These are phyloP conservation scores for Schizothorax lantsangensis DNA, from an alignment of 2,797 vertebrate genomes.

Conservation along the genomic window DNA sequence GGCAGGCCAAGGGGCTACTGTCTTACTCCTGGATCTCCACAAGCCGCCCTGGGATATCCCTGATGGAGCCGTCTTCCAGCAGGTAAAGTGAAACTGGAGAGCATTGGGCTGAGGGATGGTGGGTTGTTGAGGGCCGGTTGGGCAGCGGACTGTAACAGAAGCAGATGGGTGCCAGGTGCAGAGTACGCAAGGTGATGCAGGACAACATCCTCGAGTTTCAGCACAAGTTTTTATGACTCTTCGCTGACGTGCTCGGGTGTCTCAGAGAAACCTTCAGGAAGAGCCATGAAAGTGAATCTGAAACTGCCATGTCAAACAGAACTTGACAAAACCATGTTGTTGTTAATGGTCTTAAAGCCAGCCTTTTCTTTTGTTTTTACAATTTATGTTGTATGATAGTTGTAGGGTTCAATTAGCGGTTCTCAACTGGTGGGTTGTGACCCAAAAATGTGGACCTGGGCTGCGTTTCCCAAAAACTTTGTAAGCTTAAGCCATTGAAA, in stretches of 20 bases:
- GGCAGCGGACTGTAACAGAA: conserved; percentile 61
- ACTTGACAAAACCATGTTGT: too few relatives aligned
- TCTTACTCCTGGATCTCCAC: conserved; percentile 85
- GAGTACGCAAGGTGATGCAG: conserved; percentile 57
- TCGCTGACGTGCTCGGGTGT: conserved; percentile 50
- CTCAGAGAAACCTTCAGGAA: conserved; percentile 5
- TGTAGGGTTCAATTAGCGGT: not conserved
- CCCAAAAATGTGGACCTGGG: not conserved
- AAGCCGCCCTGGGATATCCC: conserved; percentile 81
- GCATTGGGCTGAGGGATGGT: not conserved
- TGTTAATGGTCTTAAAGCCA: too few relatives aligned
- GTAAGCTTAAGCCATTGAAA: too few relatives aligned
- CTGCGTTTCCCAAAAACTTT: too few relatives aligned
- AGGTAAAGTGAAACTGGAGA: conserved; percentile 75
- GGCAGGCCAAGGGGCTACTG: conserved; percentile 77
- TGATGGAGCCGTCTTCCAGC: conserved; percentile 79
- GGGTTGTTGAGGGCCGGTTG: conserved; percentile 18
- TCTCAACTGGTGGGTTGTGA: not conserved
- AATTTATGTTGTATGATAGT: too few relatives aligned
- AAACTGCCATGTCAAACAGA: conserved; percentile 6
- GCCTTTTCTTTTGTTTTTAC: too few relatives aligned
- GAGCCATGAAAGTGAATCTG: conserved; percentile 13
- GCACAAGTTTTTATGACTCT: conserved; percentile 50
- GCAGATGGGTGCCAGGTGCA: conserved; percentile 69
- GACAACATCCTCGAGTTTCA: conserved; percentile 73